These are phyloP conservation scores for Brachionus asplanchnoidis DNA, from an alignment of 1,140 invertebrate genomes.

Conservation along the genomic window DNA sequence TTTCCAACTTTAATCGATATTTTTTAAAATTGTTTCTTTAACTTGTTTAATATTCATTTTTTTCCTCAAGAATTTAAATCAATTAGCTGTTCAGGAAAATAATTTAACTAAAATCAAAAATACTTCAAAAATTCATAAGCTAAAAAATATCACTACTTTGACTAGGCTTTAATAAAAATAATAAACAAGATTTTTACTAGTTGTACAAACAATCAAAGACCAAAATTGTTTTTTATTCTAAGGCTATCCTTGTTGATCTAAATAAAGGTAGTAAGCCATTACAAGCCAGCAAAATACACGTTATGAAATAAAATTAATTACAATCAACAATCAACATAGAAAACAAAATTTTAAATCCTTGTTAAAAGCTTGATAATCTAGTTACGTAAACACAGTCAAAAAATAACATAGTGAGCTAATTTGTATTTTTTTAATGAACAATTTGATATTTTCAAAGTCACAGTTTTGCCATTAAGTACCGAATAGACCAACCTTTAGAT, in stretches of 20 bases:
- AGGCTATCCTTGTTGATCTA: slow-evolving; percentile 5
- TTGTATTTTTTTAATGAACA: background rate
- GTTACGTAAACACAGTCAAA: slow-evolving; percentile 13
- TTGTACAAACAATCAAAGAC: background rate
- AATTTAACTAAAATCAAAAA: background rate
- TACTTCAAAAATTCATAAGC: background rate
- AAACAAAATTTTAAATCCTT: slow-evolving; percentile 16
- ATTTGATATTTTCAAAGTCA: background rate
- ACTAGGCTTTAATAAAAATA: background rate
- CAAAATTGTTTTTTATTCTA: background rate
- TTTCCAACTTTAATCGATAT: background rate
- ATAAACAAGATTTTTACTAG: background rate
- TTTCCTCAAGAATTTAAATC: background rate
- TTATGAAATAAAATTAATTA: background rate
- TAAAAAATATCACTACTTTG: background rate
- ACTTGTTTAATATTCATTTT: background rate
- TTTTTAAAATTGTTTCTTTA: background rate
- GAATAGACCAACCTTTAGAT: background rate
- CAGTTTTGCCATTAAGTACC: background rate
- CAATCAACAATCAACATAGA: background rate
- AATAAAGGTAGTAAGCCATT: background rate
- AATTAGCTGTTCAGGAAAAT: background rate
- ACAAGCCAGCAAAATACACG: background rate
- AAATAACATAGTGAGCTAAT: background rate
- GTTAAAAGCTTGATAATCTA: slow-evolving; percentile 23